Evolutionary conservation across 1,140 invertebrate genomes (phyloP).

Genomic region (Vollenhovia emeryi): DNA sequence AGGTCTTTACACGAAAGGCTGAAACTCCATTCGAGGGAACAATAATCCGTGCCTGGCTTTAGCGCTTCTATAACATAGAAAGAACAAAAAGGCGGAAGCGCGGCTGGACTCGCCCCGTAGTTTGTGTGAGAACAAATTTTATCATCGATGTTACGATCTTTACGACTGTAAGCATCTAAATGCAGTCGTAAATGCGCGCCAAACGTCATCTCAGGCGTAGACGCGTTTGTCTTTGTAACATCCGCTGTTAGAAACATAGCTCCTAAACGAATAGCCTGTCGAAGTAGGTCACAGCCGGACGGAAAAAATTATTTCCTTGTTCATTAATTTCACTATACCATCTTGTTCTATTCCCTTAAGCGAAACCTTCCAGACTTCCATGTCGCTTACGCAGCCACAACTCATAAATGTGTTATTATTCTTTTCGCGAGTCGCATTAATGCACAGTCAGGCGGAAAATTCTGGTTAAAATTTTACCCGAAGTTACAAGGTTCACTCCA

Average conservation of each 20-base stretch:
- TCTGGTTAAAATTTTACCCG: not conserved
- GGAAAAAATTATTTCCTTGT: constrained; percentile 6
- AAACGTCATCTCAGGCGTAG: constrained; percentile 1
- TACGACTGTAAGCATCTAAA: constrained; percentile 14
- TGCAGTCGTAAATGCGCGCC: constrained; percentile 8
- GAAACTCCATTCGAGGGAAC: not conserved
- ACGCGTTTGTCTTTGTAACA: constrained; percentile 12
- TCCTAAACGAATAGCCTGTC: not conserved
- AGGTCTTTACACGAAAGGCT: constrained; percentile 11
- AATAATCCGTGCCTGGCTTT: constrained; percentile 10
- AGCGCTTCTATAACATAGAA: not conserved
- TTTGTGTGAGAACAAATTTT: not conserved
- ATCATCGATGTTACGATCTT: constrained; percentile 29
- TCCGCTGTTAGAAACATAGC: not conserved
- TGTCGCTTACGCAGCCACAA: not conserved
- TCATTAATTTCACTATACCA: not conserved
- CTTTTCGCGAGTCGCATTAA: not conserved
- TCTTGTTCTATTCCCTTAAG: not conserved
- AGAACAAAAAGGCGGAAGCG: not conserved
- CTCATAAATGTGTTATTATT: constrained; percentile 45
- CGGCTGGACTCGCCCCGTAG: not conserved
- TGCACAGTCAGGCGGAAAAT: not conserved
- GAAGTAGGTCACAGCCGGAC: not conserved
- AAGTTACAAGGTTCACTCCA: not conserved
- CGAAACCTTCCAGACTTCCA: not conserved